These are phyloP conservation scores for Mobula birostris DNA, from an alignment of 2,113 vertebrate genomes.

Conservation along the genomic window DNA sequence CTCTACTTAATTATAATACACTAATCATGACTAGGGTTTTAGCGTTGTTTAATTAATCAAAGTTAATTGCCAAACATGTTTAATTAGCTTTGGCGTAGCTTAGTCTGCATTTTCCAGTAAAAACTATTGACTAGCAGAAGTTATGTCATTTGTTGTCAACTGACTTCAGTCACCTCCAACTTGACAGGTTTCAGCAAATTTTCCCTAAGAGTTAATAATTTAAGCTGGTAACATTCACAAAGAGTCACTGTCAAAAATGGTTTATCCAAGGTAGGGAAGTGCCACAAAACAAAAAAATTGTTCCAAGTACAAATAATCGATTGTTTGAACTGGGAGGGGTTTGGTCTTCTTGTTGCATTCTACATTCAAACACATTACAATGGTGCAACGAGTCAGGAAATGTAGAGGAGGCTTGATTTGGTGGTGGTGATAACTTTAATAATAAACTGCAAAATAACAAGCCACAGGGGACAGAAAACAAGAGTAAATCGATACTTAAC, in stretches of 20 bases:
- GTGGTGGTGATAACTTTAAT: too few relatives aligned
- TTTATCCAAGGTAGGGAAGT: neutral
- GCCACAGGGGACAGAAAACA: too few relatives aligned
- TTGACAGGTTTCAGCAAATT: neutral
- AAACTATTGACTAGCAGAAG: neutral
- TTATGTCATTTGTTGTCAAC: neutral
- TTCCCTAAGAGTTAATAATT: neutral
- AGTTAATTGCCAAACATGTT: slow-evolving; percentile 22
- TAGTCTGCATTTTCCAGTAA: neutral
- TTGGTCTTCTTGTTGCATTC: neutral
- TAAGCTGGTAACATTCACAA: neutral
- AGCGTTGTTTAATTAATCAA: slow-evolving; percentile 25
- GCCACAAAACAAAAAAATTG: neutral
- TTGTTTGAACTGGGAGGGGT: neutral
- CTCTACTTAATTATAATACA: slow-evolving; percentile 27
- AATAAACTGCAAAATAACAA: too few relatives aligned
- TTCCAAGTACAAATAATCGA: neutral
- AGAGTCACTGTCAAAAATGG: neutral
- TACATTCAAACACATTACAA: neutral
- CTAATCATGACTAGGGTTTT: slow-evolving; percentile 25
- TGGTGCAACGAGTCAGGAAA: neutral
- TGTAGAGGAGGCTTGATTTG: too few relatives aligned
- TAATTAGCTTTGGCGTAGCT: slow-evolving; percentile 17
- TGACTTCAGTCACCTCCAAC: neutral
- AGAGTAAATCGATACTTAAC: too few relatives aligned